A percentile compares a stretch with the other conserved stretches of the same genome.
Evolutionary conservation across 2,113 vertebrate species (phyloP).

Genomic region (Anoplopoma fimbria): DNA sequence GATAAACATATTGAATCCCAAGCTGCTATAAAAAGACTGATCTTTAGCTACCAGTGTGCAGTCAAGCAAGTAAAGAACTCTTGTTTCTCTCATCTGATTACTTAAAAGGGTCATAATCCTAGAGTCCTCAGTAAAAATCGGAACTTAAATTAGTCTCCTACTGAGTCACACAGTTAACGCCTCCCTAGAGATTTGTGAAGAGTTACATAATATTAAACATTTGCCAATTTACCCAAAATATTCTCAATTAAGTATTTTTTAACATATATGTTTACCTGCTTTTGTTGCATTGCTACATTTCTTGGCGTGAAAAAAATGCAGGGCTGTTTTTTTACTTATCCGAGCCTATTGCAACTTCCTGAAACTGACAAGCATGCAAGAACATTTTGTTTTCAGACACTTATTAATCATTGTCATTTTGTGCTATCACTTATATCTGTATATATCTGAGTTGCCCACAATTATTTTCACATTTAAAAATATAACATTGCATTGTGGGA

Average conservation of each 20-base stretch:
- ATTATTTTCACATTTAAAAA: neutral
- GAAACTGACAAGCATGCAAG: neutral
- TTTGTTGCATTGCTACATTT: no score
- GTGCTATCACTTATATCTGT: neutral
- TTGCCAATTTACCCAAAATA: no score
- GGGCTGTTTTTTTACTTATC: no score
- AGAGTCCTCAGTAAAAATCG: neutral
- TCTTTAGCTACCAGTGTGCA: conserved; percentile 12
- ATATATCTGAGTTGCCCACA: neutral
- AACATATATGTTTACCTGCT: no score
- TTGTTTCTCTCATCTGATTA: conserved; percentile 32
- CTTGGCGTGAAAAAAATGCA: no score
- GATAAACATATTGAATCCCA: conserved; percentile 15
- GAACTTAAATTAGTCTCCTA: conserved; percentile 9
- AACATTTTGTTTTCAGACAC: no score
- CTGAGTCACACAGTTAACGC: no score
- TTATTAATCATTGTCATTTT: neutral
- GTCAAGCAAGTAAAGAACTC: neutral
- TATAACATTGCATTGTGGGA: neutral
- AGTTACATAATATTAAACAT: no score
- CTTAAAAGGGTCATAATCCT: conserved; percentile 27
- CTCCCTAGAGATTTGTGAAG: no score
- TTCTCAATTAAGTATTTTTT: no score
- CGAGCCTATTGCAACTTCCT: neutral
- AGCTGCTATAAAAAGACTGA: conserved; percentile 19